These are phyloP conservation scores for Ictidomys tridecemlineatus DNA, from an alignment of 2,113 vertebrate genomes.

Conservation along the genomic window DNA sequence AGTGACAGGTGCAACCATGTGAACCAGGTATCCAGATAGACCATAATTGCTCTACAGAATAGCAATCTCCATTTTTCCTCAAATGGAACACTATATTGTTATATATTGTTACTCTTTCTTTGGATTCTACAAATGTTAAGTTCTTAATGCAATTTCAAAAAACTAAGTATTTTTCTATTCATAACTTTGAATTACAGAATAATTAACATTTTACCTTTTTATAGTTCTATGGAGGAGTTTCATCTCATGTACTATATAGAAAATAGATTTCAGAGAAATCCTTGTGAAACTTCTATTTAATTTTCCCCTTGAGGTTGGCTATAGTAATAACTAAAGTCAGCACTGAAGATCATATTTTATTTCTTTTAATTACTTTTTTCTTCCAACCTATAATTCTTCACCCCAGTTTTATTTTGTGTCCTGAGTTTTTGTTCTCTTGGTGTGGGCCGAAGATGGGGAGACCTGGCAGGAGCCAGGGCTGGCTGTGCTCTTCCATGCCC, in stretches of 20 bases:
- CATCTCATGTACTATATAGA: not conserved
- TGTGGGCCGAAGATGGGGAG: not conserved
- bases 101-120: not conserved
- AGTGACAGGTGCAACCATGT: accelerated
- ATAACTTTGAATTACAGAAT: not conserved
- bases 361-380: not conserved
- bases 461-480: not conserved
- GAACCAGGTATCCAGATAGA: not conserved
- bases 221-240: not conserved
- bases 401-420: not conserved
- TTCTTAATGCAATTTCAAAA: not conserved
- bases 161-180: not conserved
- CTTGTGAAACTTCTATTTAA: not conserved
- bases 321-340: not conserved
- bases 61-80: not conserved
- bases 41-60: not conserved
- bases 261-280: slow-evolving; percentile 21
- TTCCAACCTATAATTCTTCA: not conserved
- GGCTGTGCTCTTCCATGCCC: not conserved
- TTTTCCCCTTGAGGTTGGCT: not conserved
- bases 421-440: not conserved
- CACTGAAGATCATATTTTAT: not conserved
- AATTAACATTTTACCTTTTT: not conserved
- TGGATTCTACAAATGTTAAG: not conserved
- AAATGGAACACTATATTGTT: not conserved